phyloP scores from a whole-genome alignment of 2,797 vertebrate species.

The Amblyopsis hoosieri region DNA sequence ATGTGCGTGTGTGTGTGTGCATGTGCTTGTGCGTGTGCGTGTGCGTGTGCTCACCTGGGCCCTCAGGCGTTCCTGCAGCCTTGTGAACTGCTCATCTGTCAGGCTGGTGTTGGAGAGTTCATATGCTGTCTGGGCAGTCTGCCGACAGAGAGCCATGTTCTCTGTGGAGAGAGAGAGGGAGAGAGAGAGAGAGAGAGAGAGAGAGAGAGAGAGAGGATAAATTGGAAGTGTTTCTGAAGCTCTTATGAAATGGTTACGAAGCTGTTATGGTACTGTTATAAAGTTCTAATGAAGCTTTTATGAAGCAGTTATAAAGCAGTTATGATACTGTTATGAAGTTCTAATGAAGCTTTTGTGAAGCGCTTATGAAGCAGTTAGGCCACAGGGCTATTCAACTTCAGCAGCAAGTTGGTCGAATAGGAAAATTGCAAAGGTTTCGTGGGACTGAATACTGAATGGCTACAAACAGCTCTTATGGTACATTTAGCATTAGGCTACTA shows the following conservation, averaged over 20 bases:
- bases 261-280: too few species aligned
- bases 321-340: too few species aligned
- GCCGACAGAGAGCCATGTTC: constrained; percentile 55
- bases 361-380: background rate
- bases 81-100: constrained; percentile 45
- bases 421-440: too few species aligned
- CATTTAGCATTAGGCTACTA: too few species aligned
- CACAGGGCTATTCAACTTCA: too few species aligned
- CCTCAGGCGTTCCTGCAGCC: constrained; percentile 48
- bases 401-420: too few species aligned
- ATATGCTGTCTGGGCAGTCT: constrained; percentile 44
- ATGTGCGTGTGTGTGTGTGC: constrained; percentile 11
- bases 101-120: constrained; percentile 53
- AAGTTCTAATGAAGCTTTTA: background rate
- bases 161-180: constrained; percentile 58
- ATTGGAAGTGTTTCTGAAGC: constrained; percentile 9
- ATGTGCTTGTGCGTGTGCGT: background rate
- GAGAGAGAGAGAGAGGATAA: constrained; percentile 28
- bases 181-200: constrained; percentile 11
- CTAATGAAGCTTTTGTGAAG: background rate
- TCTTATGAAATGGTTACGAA: too few species aligned
- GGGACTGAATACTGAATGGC: too few species aligned
- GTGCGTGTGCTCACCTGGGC: constrained; percentile 59
- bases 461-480: too few species aligned
- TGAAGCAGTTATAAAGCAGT: too few species aligned